Percentiles rank a stretch among this genome's conserved stretches.
These are phyloP conservation scores for Pseudoips prasinana DNA, from an alignment of 2,888 invertebrate species.

Conservation along the genomic window DNA sequence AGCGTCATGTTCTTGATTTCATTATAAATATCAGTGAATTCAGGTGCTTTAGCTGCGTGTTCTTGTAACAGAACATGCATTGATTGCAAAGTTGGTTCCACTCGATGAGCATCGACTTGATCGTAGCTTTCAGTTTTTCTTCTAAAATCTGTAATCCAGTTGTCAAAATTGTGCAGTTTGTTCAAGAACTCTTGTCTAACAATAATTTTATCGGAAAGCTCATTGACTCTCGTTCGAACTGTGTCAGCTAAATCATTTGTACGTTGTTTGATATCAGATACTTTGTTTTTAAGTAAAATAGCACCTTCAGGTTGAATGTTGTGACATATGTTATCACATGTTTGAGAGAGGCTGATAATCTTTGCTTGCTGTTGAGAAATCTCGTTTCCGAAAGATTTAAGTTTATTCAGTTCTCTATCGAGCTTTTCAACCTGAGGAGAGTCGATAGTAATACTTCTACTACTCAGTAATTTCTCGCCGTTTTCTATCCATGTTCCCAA, in stretches of 20 bases:
- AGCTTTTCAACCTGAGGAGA: slow-evolving; percentile 88
- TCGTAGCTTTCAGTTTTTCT: slow-evolving; percentile 89
- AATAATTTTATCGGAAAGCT: slow-evolving; percentile 90
- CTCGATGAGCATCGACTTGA: slow-evolving; percentile 90
- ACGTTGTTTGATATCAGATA: slow-evolving; percentile 87
- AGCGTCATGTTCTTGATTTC: slow-evolving; percentile 90
- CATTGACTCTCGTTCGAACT: slow-evolving; percentile 88
- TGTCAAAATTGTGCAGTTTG: slow-evolving; percentile 88
- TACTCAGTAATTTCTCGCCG: slow-evolving; percentile 83
- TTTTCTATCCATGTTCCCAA: slow-evolving; percentile 89
- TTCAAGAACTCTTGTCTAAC: slow-evolving; percentile 92
- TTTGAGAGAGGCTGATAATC: slow-evolving; percentile 89
- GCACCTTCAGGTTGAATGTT: slow-evolving; percentile 90
- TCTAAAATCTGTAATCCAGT: slow-evolving; percentile 89
- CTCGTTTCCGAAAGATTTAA: slow-evolving; percentile 92
- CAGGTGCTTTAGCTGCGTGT: slow-evolving; percentile 90
- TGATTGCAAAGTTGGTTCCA: slow-evolving; percentile 89
- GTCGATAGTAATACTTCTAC: slow-evolving; percentile 83
- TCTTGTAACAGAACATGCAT: slow-evolving; percentile 92
- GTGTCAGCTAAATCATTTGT: slow-evolving; percentile 89
- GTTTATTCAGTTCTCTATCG: slow-evolving; percentile 87
- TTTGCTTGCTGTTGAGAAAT: slow-evolving; percentile 93
- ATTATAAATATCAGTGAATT: slow-evolving; percentile 89
- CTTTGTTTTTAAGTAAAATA: slow-evolving; percentile 85
- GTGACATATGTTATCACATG: slow-evolving; percentile 89